Evolutionary conservation across 2,797 vertebrate genomes (phyloP).

Genomic region (Chelmon rostratus): DNA sequence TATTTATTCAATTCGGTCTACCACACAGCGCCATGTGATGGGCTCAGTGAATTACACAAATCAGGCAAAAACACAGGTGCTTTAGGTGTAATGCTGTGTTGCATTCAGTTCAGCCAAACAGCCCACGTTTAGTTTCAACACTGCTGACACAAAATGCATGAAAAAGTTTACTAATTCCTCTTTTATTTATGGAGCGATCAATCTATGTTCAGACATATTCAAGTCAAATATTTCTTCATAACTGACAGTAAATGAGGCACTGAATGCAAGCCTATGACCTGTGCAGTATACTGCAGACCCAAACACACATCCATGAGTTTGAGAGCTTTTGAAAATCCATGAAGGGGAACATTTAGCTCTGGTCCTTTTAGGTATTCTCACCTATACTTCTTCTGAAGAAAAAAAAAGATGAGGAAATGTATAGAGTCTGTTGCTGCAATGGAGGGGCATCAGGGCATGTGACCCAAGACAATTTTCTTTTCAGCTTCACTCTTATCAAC

Average conservation of each 20-base stretch:
- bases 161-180: not conserved
- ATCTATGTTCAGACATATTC: slow-evolving; percentile 55
- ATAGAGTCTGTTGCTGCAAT: slow-evolving; percentile 27
- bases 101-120: not conserved
- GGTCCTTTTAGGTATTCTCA: slow-evolving; percentile 21
- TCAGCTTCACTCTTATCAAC: slow-evolving; percentile 71
- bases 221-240: slow-evolving; percentile 2
- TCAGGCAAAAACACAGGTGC: slow-evolving; percentile 4
- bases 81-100: slow-evolving; percentile 3
- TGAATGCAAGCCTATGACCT: not conserved
- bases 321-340: not conserved
- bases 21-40: slow-evolving; percentile 15
- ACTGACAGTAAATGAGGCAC: slow-evolving; percentile 4
- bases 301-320: slow-evolving; percentile 3
- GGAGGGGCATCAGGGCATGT: slow-evolving; percentile 49
- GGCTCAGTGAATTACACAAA: slow-evolving; percentile 35
- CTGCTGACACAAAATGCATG: not conserved
- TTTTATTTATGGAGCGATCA: slow-evolving; percentile 43
- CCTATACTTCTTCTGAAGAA: not conserved
- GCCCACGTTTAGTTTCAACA: not conserved
- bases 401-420: slow-evolving; percentile 7
- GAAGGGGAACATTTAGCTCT: slow-evolving; percentile 4
- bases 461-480: slow-evolving; percentile 66
- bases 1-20: slow-evolving; percentile 46
- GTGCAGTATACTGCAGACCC: not conserved